Evolutionary conservation across 2,888 invertebrate species (phyloP).

Genomic region (Drosophila limbata): DNA sequence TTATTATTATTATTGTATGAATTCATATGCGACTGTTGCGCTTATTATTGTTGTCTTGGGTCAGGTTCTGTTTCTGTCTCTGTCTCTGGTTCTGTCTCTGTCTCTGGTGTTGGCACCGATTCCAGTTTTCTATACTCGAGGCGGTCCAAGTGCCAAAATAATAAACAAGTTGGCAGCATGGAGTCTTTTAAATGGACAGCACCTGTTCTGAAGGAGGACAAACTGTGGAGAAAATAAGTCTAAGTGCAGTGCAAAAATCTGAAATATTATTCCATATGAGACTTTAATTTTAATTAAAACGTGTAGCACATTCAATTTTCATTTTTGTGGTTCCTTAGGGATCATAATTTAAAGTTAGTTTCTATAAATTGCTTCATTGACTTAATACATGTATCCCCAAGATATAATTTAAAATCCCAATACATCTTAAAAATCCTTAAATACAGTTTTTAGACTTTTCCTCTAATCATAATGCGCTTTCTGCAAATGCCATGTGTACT

Average conservation of each 20-base stretch:
- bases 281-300: background rate
- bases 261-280: background rate
- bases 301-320: background rate
- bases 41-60: slow-evolving; percentile 22
- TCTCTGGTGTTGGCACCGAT: slow-evolving; percentile 10
- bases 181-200: slow-evolving; percentile 1
- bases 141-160: slow-evolving; percentile 35
- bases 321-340: background rate
- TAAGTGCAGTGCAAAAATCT: background rate
- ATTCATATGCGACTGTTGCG: slow-evolving; percentile 29
- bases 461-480: slow-evolving; percentile 1
- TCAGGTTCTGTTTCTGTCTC: slow-evolving; percentile 5
- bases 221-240: background rate
- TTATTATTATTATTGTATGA: slow-evolving; percentile 34
- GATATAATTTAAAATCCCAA: background rate
- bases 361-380: background rate
- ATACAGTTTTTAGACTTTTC: background rate
- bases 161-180: slow-evolving; percentile 41
- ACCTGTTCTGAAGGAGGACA: background rate
- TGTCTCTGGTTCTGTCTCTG: background rate
- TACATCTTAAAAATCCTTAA: background rate
- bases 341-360: background rate
- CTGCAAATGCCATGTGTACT: background rate
- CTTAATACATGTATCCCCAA: background rate
- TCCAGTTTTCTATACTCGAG: slow-evolving; percentile 8